Base-by-base conservation (phyloP, 2,113 vertebrate genomes). In the Lophochroa leadbeateri region DNA sequence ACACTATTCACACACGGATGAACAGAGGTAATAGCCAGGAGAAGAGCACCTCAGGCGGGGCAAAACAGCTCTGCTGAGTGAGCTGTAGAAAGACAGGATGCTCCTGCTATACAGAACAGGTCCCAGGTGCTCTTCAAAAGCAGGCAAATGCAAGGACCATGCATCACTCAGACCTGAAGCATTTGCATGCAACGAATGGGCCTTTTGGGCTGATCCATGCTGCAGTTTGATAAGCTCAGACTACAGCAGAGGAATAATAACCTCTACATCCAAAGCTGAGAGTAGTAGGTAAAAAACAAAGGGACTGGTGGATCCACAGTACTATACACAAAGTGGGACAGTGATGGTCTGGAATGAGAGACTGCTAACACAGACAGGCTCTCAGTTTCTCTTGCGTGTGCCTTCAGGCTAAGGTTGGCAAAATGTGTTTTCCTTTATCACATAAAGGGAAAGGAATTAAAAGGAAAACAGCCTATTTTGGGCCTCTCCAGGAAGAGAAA, bases 101-200 rank as follows among this genome's bases (percentile, higher is more conserved):
- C 6, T 86, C 24, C 21, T 33, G 16, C 43, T 9, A 2, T 17
- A 19, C 27, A 43, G 64, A 55, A 17, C 7, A 12, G 15, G 15
- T 13, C 6, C 0, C 11, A 64, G 31, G 44, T 47, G 25, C 19
- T 71, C 67, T 57, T 76, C 37, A 52, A 31, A 25, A 67, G 27
- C 21, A 82, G 9, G 23, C 58, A 39, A 17, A 4, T 4, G 2
- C 23, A 63, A 64, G 44, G 33, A 27, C 0, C 0, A 37, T 11
- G 35, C 10, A 37, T 44, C 0, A 0, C 37, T 64, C 28, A 16
- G 13, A 58, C 29, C 17, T 17, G 43, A 50, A 37, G 39, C 16
- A 17, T 61, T 61, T 52, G n/a, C 39, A 4, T 24, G 44, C 13
- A 39, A 3, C 2, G 3, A 17, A 7, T 15, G 11, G 14, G 10